Evolutionary conservation across 2,797 vertebrate genomes (phyloP).

Genomic region (Chromobotia macracanthus): DNA sequence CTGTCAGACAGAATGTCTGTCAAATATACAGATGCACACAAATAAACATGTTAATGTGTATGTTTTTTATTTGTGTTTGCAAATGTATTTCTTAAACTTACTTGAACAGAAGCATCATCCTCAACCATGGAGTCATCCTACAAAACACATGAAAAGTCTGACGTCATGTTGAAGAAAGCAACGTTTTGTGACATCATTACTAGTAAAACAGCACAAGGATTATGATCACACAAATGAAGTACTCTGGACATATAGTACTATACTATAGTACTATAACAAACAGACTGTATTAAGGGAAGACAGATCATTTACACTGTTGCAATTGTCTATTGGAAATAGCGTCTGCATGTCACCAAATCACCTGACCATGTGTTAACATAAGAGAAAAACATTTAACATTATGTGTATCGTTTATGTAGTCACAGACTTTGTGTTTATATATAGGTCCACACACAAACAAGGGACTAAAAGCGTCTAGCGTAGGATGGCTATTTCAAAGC

Average conservation of each 20-base stretch:
- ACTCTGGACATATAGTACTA: no score
- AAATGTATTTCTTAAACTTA: conserved; percentile 41
- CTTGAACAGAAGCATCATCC: conserved; percentile 49
- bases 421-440: conserved; percentile 9
- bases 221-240: not conserved
- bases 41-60: not conserved
- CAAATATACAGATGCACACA: not conserved
- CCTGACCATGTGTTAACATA: not conserved
- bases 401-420: conserved; percentile 20
- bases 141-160: conserved; percentile 37
- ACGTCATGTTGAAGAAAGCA: conserved; percentile 21
- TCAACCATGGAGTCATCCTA: conserved; percentile 64
- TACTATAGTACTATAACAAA: no score
- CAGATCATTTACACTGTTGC: no score
- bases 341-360: not conserved
- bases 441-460: conserved; percentile 1
- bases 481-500: conserved; percentile 25
- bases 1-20: not conserved
- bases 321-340: no score
- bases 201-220: not conserved
- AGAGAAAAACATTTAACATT: not conserved
- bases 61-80: not conserved
- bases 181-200: no score
- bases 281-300: no score
- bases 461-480: not conserved